Percentiles rank a stretch among this genome's conserved stretches.
These are phyloP conservation scores for Tinea trinotella DNA, from an alignment of 2,888 invertebrate genomes.

Conservation along the genomic window DNA sequence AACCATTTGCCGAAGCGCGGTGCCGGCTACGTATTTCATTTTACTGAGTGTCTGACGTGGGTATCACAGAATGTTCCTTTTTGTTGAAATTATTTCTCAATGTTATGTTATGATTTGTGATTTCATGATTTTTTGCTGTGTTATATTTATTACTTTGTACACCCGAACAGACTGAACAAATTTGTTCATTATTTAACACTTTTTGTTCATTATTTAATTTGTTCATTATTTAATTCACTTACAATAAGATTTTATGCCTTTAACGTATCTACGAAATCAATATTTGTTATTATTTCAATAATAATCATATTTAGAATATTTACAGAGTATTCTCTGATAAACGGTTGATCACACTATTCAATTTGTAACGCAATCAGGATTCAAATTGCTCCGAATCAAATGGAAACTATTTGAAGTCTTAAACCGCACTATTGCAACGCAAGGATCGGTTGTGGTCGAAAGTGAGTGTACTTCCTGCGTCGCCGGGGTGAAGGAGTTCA, in stretches of 20 bases:
- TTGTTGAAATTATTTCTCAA: constrained; percentile 64
- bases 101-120: constrained; percentile 44
- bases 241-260: neutral
- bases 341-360: neutral
- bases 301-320: too few relatives aligned
- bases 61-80: constrained; percentile 63
- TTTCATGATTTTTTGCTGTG: constrained; percentile 1
- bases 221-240: neutral
- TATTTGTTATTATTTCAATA: neutral
- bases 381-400: constrained; percentile 15
- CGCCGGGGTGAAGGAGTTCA: neutral
- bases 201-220: neutral
- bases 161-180: neutral
- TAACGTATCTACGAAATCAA: neutral
- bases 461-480: constrained; percentile 17
- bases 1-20: constrained; percentile 70
- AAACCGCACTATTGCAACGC: constrained; percentile 16
- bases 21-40: constrained; percentile 70
- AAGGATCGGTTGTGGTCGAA: constrained; percentile 9
- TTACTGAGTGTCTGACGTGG: constrained; percentile 70
- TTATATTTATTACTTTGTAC: constrained; percentile 2
- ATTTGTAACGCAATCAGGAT: neutral
- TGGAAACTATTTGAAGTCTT: constrained; percentile 14
- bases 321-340: too few relatives aligned
- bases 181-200: neutral